Evolutionary conservation across 1,140 invertebrate species (phyloP).

Genomic region (Tyrophagus putrescentiae): DNA sequence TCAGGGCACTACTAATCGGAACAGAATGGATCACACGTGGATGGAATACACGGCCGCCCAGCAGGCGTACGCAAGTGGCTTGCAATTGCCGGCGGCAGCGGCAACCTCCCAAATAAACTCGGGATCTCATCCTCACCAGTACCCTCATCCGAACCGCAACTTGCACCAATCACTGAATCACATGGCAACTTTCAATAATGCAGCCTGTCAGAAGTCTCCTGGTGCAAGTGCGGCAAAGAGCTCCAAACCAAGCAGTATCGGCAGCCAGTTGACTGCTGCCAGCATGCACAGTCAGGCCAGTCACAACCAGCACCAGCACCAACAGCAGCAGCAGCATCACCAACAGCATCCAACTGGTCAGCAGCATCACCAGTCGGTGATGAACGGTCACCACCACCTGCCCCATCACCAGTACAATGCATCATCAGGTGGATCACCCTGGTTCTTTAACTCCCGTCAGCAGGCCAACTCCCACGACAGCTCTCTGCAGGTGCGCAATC

Average conservation of each 20-base stretch:
- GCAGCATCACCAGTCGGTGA: neutral
- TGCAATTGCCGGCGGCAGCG: no score
- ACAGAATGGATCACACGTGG: conserved; percentile 19
- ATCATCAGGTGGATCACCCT: neutral
- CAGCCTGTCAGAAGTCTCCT: neutral
- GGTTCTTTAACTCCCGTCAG: conserved; percentile 11
- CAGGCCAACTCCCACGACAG: neutral
- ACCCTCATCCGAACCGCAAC: neutral
- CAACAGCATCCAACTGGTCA: neutral
- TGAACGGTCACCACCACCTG: conserved; percentile 11
- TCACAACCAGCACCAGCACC: neutral
- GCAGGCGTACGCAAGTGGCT: conserved; percentile 8
- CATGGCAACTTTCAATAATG: neutral
- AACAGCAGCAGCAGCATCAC: no score
- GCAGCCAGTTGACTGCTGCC: no score
- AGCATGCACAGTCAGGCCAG: neutral
- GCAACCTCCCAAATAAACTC: neutral
- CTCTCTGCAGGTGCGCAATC: neutral
- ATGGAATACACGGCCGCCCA: conserved; percentile 15
- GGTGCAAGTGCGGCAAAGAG: neutral
- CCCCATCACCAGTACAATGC: no score
- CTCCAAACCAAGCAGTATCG: neutral
- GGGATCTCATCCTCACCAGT: conserved; percentile 5
- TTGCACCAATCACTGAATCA: conserved; percentile 6
- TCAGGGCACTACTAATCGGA: neutral